Conservation (phyloP, 2,888 invertebrate genomes). For the Catocala sponsa region DNA sequence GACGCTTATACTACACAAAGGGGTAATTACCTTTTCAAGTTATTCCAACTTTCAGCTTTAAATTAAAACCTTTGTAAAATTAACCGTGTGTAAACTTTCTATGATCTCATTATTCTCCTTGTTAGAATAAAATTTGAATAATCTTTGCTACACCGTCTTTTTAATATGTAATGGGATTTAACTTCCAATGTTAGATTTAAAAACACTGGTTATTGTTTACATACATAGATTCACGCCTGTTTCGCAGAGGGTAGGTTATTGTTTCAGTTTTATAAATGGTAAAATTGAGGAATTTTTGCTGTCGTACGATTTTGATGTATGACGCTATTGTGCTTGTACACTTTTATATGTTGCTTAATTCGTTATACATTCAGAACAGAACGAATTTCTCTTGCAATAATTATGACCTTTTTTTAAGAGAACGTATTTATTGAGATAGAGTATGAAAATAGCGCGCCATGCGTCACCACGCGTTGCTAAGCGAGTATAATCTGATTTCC, state of each 20-base stretch:
- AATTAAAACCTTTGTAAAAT: slow-evolving; percentile 31
- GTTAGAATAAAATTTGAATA: slow-evolving; percentile 21
- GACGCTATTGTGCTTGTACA: too few relatives aligned
- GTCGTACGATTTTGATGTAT: neutral
- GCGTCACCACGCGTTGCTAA: too few relatives aligned
- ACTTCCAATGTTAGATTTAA: neutral
- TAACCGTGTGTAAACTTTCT: slow-evolving; percentile 32
- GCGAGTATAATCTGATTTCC: too few relatives aligned
- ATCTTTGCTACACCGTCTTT: slow-evolving; percentile 15
- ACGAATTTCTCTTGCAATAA: too few relatives aligned
- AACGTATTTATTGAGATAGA: too few relatives aligned
- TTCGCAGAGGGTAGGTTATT: too few relatives aligned
- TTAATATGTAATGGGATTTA: slow-evolving; percentile 9
- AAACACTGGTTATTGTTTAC: neutral
- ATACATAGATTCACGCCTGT: too few relatives aligned
- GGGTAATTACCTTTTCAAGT: slow-evolving; percentile 39
- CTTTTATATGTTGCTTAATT: too few relatives aligned
- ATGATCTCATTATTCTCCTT: slow-evolving; percentile 8
- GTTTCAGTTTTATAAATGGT: neutral
- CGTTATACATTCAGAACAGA: too few relatives aligned
- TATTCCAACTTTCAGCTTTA: slow-evolving; percentile 27
- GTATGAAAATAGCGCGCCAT: too few relatives aligned
- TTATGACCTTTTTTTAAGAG: too few relatives aligned
- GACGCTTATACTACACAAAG: slow-evolving; percentile 23
- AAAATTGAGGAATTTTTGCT: neutral